Evolutionary conservation across 2,888 invertebrate species (phyloP).

Genomic region (Cephus rjabovi): DNA sequence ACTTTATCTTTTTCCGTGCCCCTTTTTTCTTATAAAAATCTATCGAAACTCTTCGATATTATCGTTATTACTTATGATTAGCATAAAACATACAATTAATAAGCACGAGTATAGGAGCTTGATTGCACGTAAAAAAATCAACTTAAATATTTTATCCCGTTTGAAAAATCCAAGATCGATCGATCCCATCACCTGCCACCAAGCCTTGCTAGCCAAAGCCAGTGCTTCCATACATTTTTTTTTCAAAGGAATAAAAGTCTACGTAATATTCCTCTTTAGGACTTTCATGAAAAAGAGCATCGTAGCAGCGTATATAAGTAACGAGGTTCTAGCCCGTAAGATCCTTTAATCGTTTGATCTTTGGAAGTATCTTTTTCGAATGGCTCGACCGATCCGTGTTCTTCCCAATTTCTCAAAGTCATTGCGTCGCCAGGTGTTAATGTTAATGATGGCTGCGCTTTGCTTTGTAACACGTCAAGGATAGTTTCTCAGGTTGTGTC

Average conservation of each 20-base stretch:
- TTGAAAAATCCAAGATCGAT: neutral
- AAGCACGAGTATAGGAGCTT: neutral
- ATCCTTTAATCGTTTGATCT: neutral
- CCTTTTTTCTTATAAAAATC: neutral
- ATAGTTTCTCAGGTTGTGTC: slow-evolving; percentile 17
- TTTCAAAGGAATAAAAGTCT: neutral
- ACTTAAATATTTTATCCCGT: neutral
- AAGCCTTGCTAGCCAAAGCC: neutral
- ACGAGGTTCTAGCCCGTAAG: no score
- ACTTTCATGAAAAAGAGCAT: neutral
- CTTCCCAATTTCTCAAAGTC: neutral
- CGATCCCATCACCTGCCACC: neutral
- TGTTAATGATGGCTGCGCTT: neutral
- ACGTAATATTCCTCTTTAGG: neutral
- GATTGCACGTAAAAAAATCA: neutral
- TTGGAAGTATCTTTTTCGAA: neutral
- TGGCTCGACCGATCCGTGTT: neutral
- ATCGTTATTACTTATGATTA: neutral
- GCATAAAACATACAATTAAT: neutral
- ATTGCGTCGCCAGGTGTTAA: neutral
- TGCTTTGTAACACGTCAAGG: slow-evolving; percentile 4
- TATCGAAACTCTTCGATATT: neutral
- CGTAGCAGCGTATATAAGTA: no score
- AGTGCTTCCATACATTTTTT: neutral
- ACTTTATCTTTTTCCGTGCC: neutral